Percentiles rank a stretch among this genome's conserved stretches.
Conservation (phyloP, 2,888 invertebrate species). For the Acrocyrtus sp. region DNA sequence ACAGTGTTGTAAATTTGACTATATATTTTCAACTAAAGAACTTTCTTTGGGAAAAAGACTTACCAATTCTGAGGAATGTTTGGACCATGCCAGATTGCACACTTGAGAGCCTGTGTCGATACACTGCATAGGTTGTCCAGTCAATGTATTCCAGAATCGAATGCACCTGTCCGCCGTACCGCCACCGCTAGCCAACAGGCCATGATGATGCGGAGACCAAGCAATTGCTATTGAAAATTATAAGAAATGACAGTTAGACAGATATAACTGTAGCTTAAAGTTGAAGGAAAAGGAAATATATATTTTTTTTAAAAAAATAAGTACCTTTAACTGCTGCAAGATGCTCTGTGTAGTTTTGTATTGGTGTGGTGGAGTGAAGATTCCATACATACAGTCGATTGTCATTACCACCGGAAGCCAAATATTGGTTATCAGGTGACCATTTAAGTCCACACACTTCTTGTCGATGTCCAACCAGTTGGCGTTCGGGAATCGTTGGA, state of each 20-base stretch:
- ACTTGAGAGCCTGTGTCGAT: slow-evolving; percentile 98
- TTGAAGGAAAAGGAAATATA: neutral
- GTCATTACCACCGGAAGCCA: slow-evolving; percentile 99
- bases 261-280: neutral
- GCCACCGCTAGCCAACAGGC: slow-evolving; percentile 95
- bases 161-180: slow-evolving; percentile 96
- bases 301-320: neutral
- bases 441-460: slow-evolving; percentile 97
- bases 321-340: slow-evolving; percentile 91
- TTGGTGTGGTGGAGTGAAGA: slow-evolving; percentile 85
- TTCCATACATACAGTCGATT: slow-evolving; percentile 94
- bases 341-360: slow-evolving; percentile 96
- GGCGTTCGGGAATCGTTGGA: slow-evolving; percentile 78
- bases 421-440: slow-evolving; percentile 97
- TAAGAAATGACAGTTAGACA: too few species aligned
- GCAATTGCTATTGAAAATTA: slow-evolving; percentile 79
- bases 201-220: slow-evolving; percentile 99
- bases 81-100: slow-evolving; percentile 98
- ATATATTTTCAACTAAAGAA: neutral
- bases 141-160: slow-evolving; percentile 98
- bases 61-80: slow-evolving; percentile 96
- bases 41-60: slow-evolving; percentile 63
- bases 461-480: slow-evolving; percentile 91
- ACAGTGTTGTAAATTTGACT: neutral
- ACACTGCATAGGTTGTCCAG: slow-evolving; percentile 97